A percentile compares a stretch with the other conserved stretches of the same genome.
Conservation (phyloP, 2,797 vertebrate genomes). For the Lindbergichthys nudifrons region DNA sequence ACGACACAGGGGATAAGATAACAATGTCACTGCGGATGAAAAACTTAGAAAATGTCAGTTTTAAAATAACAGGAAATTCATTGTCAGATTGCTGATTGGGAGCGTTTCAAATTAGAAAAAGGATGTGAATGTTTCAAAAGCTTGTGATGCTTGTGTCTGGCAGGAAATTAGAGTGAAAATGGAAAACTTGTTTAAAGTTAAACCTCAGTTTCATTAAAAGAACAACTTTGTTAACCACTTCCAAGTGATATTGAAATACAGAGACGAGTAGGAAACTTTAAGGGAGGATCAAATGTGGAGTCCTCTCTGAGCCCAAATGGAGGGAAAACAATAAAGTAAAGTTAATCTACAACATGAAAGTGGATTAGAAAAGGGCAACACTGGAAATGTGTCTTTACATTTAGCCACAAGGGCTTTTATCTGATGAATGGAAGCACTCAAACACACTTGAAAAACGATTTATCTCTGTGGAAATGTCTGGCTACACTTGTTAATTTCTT, state of each 20-base stretch:
- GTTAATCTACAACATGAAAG: conserved; percentile 24
- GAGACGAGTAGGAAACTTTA: conserved; percentile 3
- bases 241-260: conserved; percentile 2
- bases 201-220: conserved; percentile 29
- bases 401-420: not conserved
- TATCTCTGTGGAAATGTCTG: conserved; percentile 33
- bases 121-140: conserved; percentile 20
- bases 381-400: conserved; percentile 21
- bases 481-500: conserved; percentile 30
- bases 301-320: not conserved
- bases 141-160: not conserved
- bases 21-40: conserved; percentile 32
- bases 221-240: conserved; percentile 21
- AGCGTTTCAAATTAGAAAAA: conserved; percentile 39
- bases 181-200: conserved; percentile 10
- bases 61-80: conserved; percentile 51
- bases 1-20: conserved; percentile 55
- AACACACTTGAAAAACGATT: conserved; percentile 28
- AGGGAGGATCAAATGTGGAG: conserved; percentile 8
- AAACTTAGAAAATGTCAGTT: conserved; percentile 30
- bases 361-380: conserved; percentile 2
- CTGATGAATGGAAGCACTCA: conserved; percentile 1
- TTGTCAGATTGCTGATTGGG: conserved; percentile 43
- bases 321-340: conserved; percentile 28
- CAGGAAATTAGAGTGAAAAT: conserved; percentile 42